Evolutionary conservation across 2,888 invertebrate species (phyloP), one percentile per base, ranked within the genome.

Genomic region (Leptopilina myrica): DNA sequence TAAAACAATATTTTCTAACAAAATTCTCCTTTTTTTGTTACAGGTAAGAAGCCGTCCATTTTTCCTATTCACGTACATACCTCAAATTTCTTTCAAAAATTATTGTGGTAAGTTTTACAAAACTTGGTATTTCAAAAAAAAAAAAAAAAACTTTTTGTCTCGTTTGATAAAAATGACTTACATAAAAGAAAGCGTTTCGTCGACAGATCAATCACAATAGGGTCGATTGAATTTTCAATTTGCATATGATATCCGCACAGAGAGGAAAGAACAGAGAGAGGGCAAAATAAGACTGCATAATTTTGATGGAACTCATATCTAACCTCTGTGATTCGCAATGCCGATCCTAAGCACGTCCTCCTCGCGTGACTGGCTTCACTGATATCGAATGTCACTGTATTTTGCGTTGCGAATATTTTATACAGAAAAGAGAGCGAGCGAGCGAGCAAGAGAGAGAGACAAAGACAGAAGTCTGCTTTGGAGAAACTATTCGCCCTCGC

Each of bases 401-500:
- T 81, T 46, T 80, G 79, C 81, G 78, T 80, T 79, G 81, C 81
- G 81, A 83, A 83, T 83, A 83, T 83, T 81, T 83, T 81, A 82
- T 82, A 78, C 46, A 49, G 69, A 49, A 49, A 12, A 49, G 46
- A 46, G 46, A 46, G 46, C 20, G 20, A 20, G 20, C 20, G 20
- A 20, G 20, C 1, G 20, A 20, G 20, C 20, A 20, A 20, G 20
- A 20, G n/a, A 46, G 46, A 4, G 46, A 5, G 6, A 46, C 4
- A 33, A 3, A 33, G 33, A 33, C 33, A 33, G 43, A 69, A 69
- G 49, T 69, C 69, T 53, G 14, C 49, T 49, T 69, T 43, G 53
- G 80, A 81, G 80, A 82, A 79, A 65, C 59, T 66, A 66, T 73
- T 64, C 46, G 49, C 49, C 49, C 49, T 11, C 49, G 49, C 12